These are phyloP conservation scores for Glaucopsyche alexis DNA, from an alignment of 2,888 invertebrate genomes.

Conservation along the genomic window DNA sequence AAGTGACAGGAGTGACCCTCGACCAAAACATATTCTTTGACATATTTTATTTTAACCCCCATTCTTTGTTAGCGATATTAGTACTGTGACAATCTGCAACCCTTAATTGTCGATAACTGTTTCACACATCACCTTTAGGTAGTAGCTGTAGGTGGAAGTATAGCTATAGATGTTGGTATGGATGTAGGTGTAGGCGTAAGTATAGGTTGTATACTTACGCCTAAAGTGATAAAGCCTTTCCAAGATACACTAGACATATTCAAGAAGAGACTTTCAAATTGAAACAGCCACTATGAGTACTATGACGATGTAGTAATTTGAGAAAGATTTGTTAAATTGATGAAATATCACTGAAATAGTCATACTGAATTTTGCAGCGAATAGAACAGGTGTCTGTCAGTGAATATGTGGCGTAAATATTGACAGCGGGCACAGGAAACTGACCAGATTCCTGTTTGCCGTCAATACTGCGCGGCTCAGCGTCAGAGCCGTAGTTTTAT, in stretches of 20 bases:
- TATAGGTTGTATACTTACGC: no score
- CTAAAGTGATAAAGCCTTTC: no score
- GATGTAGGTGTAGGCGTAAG: no score
- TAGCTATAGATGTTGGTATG: no score
- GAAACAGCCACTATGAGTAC: neutral
- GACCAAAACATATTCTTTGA: neutral
- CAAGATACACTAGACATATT: no score
- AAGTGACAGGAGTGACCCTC: neutral
- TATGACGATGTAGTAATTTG: neutral
- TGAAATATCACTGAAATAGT: neutral
- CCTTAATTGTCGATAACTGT: no score
- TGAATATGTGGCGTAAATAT: constrained; percentile 46
- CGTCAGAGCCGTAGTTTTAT: constrained; percentile 50
- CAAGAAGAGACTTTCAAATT: no score
- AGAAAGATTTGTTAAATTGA: neutral
- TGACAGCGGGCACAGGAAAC: constrained; percentile 51
- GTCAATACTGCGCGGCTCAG: constrained; percentile 56
- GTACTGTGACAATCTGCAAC: no score
- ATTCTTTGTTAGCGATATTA: no score
- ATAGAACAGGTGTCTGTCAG: constrained; percentile 17
- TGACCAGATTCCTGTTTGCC: constrained; percentile 60
- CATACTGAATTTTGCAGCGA: neutral
- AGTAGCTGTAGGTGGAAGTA: no score
- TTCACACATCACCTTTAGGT: no score
- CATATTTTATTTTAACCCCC: no score